Conservation (phyloP, 2,797 vertebrate species). For the Enteromius anoplus region DNA sequence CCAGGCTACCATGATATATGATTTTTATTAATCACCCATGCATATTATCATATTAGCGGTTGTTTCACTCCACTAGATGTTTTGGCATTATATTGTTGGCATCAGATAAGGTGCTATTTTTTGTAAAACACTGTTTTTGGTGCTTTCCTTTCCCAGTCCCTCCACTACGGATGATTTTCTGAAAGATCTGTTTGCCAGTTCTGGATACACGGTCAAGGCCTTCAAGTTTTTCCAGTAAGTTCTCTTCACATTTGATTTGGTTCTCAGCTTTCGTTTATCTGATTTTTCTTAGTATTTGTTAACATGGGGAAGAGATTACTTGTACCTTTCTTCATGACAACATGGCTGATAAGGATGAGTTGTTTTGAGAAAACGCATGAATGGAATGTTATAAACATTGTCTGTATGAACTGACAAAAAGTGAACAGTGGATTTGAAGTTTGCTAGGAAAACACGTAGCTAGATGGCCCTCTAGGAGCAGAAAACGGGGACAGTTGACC, state of each 20-base stretch:
- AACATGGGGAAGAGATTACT: background rate
- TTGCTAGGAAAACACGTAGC: background rate
- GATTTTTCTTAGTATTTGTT: background rate
- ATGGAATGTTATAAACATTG: background rate
- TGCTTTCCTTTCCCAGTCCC: slow-evolving; percentile 65
- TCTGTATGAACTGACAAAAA: background rate
- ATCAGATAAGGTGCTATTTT: slow-evolving; percentile 11
- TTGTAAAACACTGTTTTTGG: slow-evolving; percentile 9
- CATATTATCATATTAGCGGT: background rate
- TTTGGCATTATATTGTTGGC: background rate
- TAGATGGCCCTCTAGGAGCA: background rate
- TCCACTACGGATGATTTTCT: slow-evolving; percentile 82
- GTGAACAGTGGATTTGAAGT: background rate
- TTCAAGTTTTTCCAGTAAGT: slow-evolving; percentile 95
- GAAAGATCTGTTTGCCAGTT: slow-evolving; percentile 84
- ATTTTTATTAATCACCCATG: background rate
- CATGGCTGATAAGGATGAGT: background rate
- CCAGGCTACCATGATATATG: background rate
- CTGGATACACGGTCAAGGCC: slow-evolving; percentile 85
- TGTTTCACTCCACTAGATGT: background rate
- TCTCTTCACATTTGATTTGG: background rate
- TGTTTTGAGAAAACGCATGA: slow-evolving; percentile 6
- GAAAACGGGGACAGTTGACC: background rate
- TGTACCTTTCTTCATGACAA: background rate
- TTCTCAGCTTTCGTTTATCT: slow-evolving; percentile 7